phyloP scores from a whole-genome alignment of 2,797 vertebrate species.

The Morelia viridis region DNA sequence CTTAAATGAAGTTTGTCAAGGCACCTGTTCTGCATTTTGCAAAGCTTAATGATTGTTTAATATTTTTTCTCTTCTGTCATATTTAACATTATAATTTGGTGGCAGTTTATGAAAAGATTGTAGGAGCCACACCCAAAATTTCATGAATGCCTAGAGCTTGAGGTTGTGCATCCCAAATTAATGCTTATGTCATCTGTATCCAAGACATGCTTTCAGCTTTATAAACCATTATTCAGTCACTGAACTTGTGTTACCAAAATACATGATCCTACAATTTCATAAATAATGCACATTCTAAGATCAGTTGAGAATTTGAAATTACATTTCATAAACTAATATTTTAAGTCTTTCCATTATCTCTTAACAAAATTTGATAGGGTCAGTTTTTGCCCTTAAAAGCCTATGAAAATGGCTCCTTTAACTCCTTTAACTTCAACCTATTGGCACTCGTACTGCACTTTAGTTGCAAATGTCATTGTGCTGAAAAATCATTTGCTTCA shows the following conservation, averaged over 20 bases:
- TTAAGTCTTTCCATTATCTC: background rate
- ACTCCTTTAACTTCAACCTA: background rate
- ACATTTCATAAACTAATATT: background rate
- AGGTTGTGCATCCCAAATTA: background rate
- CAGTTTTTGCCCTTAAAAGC: background rate
- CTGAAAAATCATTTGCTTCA: background rate
- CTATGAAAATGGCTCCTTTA: constrained; percentile 20
- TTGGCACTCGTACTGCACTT: too few relatives aligned
- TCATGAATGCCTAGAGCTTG: background rate
- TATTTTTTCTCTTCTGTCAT: background rate
- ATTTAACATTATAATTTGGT: background rate
- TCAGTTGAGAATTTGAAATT: background rate
- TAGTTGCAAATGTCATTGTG: background rate
- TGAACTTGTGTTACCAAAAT: background rate
- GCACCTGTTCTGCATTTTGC: background rate
- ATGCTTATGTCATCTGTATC: background rate
- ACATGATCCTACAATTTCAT: background rate
- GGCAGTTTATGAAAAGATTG: background rate
- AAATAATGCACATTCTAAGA: background rate
- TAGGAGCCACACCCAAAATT: background rate
- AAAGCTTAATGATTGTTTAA: background rate
- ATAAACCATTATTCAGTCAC: background rate
- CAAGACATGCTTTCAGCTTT: background rate
- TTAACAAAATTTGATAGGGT: background rate
- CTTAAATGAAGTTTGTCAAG: background rate